Conservation (phyloP, 2,797 vertebrate genomes). For the Ptychobarbus kaznakovi region DNA sequence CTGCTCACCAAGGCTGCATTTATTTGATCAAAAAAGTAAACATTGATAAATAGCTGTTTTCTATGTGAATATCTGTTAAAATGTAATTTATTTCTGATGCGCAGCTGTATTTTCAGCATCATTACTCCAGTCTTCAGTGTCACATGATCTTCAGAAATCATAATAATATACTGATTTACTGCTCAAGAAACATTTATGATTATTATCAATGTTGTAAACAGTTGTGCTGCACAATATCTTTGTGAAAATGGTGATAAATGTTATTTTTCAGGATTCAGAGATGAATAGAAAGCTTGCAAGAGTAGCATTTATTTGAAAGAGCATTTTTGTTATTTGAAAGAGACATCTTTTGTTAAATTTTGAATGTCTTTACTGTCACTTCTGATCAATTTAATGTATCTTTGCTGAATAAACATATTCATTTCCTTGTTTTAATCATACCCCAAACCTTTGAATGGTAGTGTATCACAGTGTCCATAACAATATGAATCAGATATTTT, state of each 20-base stretch:
- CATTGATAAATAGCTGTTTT: neutral
- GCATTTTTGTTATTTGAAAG: no score
- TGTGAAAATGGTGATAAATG: neutral
- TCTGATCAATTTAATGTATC: no score
- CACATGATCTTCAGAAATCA: neutral
- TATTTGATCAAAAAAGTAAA: neutral
- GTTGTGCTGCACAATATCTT: no score
- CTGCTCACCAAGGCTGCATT: neutral
- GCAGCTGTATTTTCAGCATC: neutral
- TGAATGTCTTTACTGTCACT: neutral
- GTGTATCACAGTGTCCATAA: no score
- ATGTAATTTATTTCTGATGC: neutral
- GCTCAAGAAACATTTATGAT: neutral
- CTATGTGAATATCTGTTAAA: neutral
- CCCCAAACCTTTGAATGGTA: no score
- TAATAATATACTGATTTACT: neutral
- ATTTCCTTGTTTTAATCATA: no score
- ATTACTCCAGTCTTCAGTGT: neutral
- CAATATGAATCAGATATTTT: no score
- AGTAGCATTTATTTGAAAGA: no score
- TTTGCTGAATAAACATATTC: no score
- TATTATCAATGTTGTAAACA: neutral
- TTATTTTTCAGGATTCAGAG: neutral
- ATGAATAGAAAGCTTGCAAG: no score
- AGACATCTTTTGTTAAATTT: no score